Evolutionary conservation across 2,888 invertebrate genomes (phyloP).

Genomic region (Brenthis ino): DNA sequence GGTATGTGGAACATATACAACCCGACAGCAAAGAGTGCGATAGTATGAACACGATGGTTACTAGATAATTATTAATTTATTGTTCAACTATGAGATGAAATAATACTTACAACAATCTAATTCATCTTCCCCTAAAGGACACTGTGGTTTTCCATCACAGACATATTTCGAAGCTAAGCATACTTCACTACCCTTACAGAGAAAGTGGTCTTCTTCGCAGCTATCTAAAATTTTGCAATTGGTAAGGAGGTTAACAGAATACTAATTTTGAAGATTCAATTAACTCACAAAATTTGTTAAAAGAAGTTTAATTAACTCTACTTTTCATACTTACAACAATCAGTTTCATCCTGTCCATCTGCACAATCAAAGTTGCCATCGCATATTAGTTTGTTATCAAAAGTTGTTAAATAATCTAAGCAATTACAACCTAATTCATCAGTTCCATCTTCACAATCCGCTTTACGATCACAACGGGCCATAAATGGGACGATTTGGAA

Average conservation of each 20-base stretch:
- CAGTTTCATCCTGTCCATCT: slow-evolving; percentile 88
- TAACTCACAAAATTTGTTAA: too few relatives aligned
- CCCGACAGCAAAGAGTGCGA: too few relatives aligned
- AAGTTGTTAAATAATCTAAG: slow-evolving; percentile 83
- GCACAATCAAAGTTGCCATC: slow-evolving; percentile 88
- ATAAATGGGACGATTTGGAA: slow-evolving; percentile 83
- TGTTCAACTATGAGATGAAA: too few relatives aligned
- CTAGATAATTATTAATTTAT: too few relatives aligned
- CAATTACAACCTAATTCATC: slow-evolving; percentile 90
- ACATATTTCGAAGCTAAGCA: slow-evolving; percentile 84
- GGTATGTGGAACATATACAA: too few relatives aligned
- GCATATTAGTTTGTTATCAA: slow-evolving; percentile 84
- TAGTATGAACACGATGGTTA: too few relatives aligned
- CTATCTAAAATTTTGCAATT: slow-evolving; percentile 66
- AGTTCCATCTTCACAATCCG: slow-evolving; percentile 91
- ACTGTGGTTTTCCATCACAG: slow-evolving; percentile 86
- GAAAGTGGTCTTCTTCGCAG: slow-evolving; percentile 82
- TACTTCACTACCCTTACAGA: slow-evolving; percentile 84
- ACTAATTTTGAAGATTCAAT: too few relatives aligned
- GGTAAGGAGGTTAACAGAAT: too few relatives aligned
- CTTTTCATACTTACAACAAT: slow-evolving; percentile 83
- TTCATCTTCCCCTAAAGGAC: slow-evolving; percentile 89
- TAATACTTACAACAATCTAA: slow-evolving; percentile 86
- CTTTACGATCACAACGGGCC: slow-evolving; percentile 85
- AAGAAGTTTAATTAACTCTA: too few relatives aligned